Percentiles rank a stretch among this genome's conserved stretches.
phyloP scores from a whole-genome alignment of 2,888 invertebrate genomes.

The Spodoptera littoralis region DNA sequence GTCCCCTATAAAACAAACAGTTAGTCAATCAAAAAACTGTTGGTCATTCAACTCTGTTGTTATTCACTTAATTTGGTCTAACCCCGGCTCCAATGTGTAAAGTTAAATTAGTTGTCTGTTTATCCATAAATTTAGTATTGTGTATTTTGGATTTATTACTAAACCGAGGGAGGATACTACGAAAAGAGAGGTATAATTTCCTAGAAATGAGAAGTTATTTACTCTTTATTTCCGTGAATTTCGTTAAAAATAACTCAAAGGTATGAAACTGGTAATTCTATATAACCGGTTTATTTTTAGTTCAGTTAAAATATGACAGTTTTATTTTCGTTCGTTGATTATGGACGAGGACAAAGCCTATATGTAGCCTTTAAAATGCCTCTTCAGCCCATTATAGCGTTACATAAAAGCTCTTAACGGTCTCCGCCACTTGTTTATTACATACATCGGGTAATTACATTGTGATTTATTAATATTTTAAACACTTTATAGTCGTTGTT shows the following conservation, averaged over 20 bases:
- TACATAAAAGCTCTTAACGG: constrained; percentile 19
- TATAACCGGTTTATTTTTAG: too few relatives aligned
- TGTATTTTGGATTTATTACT: constrained; percentile 10
- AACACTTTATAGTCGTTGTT: neutral
- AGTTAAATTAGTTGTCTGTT: constrained; percentile 19
- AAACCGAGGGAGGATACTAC: neutral
- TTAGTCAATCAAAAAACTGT: too few relatives aligned
- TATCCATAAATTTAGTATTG: constrained; percentile 10
- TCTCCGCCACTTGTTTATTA: constrained; percentile 18
- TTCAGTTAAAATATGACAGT: neutral
- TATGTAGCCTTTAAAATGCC: constrained; percentile 22
- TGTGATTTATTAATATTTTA: constrained; percentile 30
- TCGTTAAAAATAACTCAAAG: too few relatives aligned
- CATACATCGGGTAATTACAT: constrained; percentile 20
- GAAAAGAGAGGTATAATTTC: too few relatives aligned
- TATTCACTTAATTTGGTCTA: constrained; percentile 11
- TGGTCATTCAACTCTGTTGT: constrained; percentile 2
- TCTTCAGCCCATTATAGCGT: constrained; percentile 19
- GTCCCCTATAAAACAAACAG: neutral
- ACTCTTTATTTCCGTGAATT: too few relatives aligned
- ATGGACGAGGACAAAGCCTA: constrained; percentile 3
- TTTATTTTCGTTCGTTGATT: constrained; percentile 3
- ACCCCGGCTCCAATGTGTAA: constrained; percentile 7
- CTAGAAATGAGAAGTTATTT: too few relatives aligned
- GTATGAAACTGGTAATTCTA: too few relatives aligned